Conservation (phyloP, 2,888 invertebrate species). For the Hemithea aestivaria region DNA sequence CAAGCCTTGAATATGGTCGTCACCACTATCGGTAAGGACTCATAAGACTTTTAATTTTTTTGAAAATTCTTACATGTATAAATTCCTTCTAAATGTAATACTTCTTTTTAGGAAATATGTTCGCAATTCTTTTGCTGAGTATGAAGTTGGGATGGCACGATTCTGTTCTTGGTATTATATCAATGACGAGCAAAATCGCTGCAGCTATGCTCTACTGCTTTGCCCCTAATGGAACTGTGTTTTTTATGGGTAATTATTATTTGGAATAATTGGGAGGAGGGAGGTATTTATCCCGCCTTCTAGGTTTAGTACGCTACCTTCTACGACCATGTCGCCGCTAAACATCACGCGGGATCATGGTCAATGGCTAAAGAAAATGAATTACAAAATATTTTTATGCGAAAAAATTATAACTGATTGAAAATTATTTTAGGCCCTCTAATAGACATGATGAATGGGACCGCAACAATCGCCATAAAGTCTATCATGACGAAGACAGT, state of each 20-base stretch:
- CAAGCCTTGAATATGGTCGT: neutral
- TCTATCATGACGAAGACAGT: conserved; percentile 82
- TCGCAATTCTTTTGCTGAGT: neutral
- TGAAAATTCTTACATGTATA: too few species aligned
- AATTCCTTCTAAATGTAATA: too few species aligned
- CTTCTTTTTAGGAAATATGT: neutral
- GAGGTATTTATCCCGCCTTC: too few species aligned
- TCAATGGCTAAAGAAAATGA: too few species aligned
- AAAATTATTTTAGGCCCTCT: conserved; percentile 67
- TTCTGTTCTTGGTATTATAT: neutral
- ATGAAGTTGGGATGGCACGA: neutral
- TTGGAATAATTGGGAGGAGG: too few species aligned
- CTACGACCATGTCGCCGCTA: too few species aligned
- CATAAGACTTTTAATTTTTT: neutral
- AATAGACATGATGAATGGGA: conserved; percentile 81
- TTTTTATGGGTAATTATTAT: neutral
- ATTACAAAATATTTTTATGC: too few species aligned
- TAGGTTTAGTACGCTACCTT: too few species aligned
- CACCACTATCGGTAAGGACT: neutral
- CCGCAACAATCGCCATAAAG: conserved; percentile 81
- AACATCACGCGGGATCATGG: too few species aligned
- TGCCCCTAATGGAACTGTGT: neutral
- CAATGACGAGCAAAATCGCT: neutral
- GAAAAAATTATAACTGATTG: neutral
- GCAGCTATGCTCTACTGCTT: neutral